These are phyloP conservation scores for Otolemur garnettii DNA, from an alignment of 2,113 vertebrate genomes.

Conservation along the genomic window DNA sequence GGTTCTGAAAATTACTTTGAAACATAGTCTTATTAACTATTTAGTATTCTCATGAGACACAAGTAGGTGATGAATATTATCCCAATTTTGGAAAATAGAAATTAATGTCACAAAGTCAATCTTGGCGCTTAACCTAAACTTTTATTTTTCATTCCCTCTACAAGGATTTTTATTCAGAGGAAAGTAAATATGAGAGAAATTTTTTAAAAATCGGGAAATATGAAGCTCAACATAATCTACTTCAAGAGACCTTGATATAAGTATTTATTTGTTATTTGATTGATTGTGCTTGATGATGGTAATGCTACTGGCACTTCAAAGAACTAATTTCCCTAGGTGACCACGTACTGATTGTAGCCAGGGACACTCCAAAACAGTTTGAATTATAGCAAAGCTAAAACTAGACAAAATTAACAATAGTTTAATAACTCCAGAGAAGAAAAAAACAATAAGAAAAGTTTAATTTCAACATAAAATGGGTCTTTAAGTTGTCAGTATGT, in stretches of 20 bases:
- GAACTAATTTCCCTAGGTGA: conserved; percentile 8
- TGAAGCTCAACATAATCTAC: neutral
- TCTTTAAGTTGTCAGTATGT: neutral
- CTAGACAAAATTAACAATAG: neutral
- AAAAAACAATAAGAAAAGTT: neutral
- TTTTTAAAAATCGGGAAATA: neutral
- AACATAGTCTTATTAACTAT: conserved; percentile 24
- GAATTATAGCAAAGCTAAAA: conserved; percentile 32
- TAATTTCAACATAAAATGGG: conserved; percentile 30
- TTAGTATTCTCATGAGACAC: conserved; percentile 14
- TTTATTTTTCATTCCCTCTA: neutral
- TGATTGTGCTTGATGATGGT: neutral
- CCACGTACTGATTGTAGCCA: neutral
- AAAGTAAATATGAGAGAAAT: neutral
- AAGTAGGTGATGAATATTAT: conserved; percentile 42
- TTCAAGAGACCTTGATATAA: neutral
- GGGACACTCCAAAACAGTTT: neutral
- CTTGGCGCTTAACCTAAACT: neutral
- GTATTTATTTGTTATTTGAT: neutral
- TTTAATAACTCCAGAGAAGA: neutral
- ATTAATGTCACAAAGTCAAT: neutral
- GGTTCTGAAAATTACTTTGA: conserved; percentile 58
- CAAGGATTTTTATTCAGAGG: neutral
- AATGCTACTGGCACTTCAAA: neutral
- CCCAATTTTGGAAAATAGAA: conserved; percentile 55